Evolutionary conservation across 2,113 vertebrate species (phyloP), one percentile per base, ranked within the genome.

Genomic region (Acanthisitta chloris): DNA sequence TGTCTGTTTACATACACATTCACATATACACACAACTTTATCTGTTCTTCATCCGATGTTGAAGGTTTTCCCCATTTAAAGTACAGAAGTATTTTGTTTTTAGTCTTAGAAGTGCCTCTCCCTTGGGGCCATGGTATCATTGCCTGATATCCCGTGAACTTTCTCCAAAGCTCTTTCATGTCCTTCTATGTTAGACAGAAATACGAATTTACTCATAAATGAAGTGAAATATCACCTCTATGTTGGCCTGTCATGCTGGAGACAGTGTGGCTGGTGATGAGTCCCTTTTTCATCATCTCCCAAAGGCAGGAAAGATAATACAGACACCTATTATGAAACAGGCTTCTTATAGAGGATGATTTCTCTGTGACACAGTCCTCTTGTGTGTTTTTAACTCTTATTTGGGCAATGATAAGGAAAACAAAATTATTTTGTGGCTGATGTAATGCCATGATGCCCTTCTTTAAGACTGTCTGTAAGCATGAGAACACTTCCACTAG

Each of bases 321-420:
- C 25, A 74, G 67, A 71, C 55, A 67, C 64, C 43, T 88, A 52
- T 71, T 94, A 83, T n/a, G 71, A 83, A 95, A 86, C 5, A 52
- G 48, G 7, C 61, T 92, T 96, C 93, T 93, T 83, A 81, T 88
- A 84, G 90, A 78, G 81, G 15, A 55, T 93, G 67, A 93, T 79
- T 85, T 90, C 38, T 78, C 57, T 42, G 14, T 91, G 69, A 62
- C 3, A 7, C n/a, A 59, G 40, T 59, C 66, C 55, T 88, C 54
- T 55, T 4, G 2, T 9, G 2, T 52, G 21, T 74, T 43, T 85
- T 89, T 73, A 87, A 57, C 81, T 90, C 43, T 81, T 80, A 58
- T 81, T 86, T 48, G 43, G 28, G 29, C 83, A 51, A 72, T 62
- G 40, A 59, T 91, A 76, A 54, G 34, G 29, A 76, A 81, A 92